phyloP scores from a whole-genome alignment of 2,797 vertebrate genomes.

The Dallia pectoralis region DNA sequence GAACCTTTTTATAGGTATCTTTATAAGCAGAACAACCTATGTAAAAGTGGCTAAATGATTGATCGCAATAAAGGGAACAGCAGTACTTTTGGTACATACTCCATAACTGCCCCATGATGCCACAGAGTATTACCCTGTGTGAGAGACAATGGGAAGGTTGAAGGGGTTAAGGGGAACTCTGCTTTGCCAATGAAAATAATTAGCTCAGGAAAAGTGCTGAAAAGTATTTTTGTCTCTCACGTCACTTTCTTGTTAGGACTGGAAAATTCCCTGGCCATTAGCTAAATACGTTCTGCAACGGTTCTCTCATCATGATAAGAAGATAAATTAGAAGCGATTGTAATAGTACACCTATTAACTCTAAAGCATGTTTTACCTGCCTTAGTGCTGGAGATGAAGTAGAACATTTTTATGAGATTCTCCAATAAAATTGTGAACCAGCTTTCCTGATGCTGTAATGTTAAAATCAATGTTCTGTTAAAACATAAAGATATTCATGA shows the following conservation, averaged over 20 bases:
- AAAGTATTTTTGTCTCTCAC: slow-evolving; percentile 25
- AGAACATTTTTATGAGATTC: no score
- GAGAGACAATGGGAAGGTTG: neutral
- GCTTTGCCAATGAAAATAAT: slow-evolving; percentile 37
- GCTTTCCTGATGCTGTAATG: no score
- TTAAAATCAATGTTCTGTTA: no score
- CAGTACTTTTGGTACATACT: neutral
- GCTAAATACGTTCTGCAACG: slow-evolving; percentile 7
- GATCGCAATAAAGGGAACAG: neutral
- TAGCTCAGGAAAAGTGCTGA: slow-evolving; percentile 29
- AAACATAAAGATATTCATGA: no score
- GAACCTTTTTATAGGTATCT: no score
- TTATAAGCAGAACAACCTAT: no score
- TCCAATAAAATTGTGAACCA: no score
- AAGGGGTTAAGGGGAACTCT: slow-evolving; percentile 10
- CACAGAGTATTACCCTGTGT: neutral
- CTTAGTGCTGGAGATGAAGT: no score
- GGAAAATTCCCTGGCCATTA: slow-evolving; percentile 22
- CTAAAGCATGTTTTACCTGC: neutral
- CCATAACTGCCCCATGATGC: neutral
- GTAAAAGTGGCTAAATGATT: no score
- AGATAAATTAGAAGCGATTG: neutral
- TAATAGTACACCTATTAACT: neutral
- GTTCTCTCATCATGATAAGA: neutral
- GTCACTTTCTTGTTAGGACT: slow-evolving; percentile 21